Evolutionary conservation across 2,888 invertebrate genomes (phyloP).

Genomic region (Dryocosmus kuriphilus): DNA sequence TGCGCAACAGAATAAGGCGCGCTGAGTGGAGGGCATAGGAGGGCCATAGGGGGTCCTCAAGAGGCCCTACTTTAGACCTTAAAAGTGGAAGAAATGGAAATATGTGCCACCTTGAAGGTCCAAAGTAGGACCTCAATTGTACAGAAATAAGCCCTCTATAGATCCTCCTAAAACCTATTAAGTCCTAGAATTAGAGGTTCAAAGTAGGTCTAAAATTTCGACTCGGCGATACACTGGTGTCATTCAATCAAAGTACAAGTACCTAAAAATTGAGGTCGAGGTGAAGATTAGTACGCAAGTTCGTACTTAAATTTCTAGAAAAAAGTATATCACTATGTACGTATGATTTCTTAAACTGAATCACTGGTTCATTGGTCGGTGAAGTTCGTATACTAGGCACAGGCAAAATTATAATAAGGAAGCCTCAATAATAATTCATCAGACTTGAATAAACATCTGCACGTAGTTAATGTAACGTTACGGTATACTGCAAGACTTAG

Average conservation of each 20-base stretch:
- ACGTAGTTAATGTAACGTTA: slow-evolving; percentile 30
- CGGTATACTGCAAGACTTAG: not conserved
- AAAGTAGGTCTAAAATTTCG: no score
- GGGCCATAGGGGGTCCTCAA: no score
- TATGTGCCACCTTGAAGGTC: no score
- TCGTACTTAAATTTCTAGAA: slow-evolving; percentile 31
- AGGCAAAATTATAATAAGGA: slow-evolving; percentile 40
- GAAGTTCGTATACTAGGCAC: slow-evolving; percentile 40
- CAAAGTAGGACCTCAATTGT: no score
- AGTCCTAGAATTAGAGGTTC: no score
- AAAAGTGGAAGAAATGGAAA: no score
- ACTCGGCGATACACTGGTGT: slow-evolving; percentile 25
- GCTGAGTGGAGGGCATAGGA: no score
- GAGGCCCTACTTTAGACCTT: no score
- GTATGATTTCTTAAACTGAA: slow-evolving; percentile 36
- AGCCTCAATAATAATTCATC: slow-evolving; percentile 40
- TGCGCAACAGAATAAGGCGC: no score
- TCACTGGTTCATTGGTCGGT: slow-evolving; percentile 41
- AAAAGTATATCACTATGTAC: slow-evolving; percentile 35
- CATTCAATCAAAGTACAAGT: slow-evolving; percentile 11
- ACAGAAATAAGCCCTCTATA: no score
- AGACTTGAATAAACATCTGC: slow-evolving; percentile 36
- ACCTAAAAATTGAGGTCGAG: slow-evolving; percentile 19
- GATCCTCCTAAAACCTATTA: no score
- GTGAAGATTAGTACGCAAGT: not conserved